Base-by-base conservation (phyloP, 2,113 vertebrate genomes). In the Ptychochromis oligacanthus region DNA sequence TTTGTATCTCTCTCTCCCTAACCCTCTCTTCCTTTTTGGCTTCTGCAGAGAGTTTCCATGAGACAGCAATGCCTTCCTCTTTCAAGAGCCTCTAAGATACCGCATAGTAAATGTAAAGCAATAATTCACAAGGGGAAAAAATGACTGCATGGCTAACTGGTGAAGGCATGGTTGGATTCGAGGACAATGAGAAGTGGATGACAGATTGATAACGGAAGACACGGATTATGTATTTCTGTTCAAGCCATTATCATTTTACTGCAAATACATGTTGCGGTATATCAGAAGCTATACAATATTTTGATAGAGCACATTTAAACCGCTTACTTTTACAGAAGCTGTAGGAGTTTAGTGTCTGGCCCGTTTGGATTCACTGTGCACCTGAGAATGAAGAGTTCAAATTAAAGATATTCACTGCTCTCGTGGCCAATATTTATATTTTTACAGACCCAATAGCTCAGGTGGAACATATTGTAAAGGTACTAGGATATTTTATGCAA, bases 181-280 rank as follows among this genome's bases (percentile, higher is more conserved):
- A 89, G 88, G 91, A 92, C 88, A 91, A 87, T 86, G 83, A 88
- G 80, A 77, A 77, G 4, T 36, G 86, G 90, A 87, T 93, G 92
- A 93, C 85, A 91, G 92, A 92, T 92, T 91, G 89, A 92, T 90
- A 93, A 91, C 67, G 36, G 88, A 87, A 83, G 87, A 87, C 86
- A 91, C 14, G 15, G 65, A 84, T 82, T 81, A 57, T 87, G 89
- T 76, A 79, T 77, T 88, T 91, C 93, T 94, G 93, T 87, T 93
- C 24, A 57, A 74, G 82, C 74, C 81, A 90, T 94, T 86, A 91
- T 86, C 72, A 6, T 89, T 92, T 88, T 76, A 92, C 85, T 67
- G 79, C 58, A 83, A 70, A 89, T 79, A 59, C 84, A 83, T 1
- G 18, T 65, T 70, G 75, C 26, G 55, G 67, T 90, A 79, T 6